Evolutionary conservation across 1,140 invertebrate genomes (phyloP), one percentile per base, ranked within the genome.

Genomic region (Brachionus asplanchnoidis): DNA sequence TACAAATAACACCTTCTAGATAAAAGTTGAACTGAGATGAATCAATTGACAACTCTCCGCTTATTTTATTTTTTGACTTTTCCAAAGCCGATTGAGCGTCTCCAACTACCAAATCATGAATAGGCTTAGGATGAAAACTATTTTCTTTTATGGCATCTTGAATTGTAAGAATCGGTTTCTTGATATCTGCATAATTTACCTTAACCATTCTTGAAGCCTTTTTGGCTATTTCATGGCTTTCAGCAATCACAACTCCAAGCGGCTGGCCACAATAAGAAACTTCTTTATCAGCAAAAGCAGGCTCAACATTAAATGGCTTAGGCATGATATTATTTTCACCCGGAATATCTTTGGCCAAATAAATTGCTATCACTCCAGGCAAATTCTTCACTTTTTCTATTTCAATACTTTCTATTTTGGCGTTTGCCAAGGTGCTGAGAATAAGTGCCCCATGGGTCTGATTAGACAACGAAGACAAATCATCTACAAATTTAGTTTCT

Each of bases 1-100:
- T 88, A 87, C 3, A 92, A 85, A 86, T 88, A 14, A 96, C 92
- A 0, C 95, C 96, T 90, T 97, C 95, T 85, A 99, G 89, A 89
- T 98, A 98, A 90, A 98, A 98, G 89, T 99, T 97, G 89, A 98
- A 96, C 89, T 98, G 97, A 0, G 95, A 95, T 53, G 95, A 95
- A 65, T 82, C 86, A 94, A 93, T 86, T 93, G 92, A 56, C 94
- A 91, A 87, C 93, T 92, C 11, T 94, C 94, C 89, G 94, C 92
- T 40, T 93, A 85, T 17, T 93, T 88, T 87, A 93, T 90, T 17
- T 3, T 42, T 20, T 32, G 84, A 68, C 26, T 85, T 53, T 44
- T 84, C n/a, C 4, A 85, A n/a, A n/a, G 75, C 84, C 75, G 85
- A 75, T n/a, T 70, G 70, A 53, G 46, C 17, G 75, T 86, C 65